Evolutionary conservation across 2,797 vertebrate species (phyloP).

Genomic region (Valencia hispanica): DNA sequence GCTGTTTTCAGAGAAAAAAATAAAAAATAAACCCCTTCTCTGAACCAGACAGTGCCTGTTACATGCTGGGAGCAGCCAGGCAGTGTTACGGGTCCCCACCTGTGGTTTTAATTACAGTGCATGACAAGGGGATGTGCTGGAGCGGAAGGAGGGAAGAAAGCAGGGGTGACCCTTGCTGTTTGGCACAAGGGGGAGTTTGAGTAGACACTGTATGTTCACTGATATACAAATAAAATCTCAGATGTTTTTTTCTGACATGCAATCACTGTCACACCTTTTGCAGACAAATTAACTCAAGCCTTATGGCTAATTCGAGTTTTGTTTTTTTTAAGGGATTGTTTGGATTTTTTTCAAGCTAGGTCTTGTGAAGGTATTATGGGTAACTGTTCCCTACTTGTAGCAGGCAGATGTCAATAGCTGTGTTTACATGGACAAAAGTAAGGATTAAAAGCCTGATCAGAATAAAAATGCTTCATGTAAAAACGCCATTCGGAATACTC

Average conservation of each 20-base stretch:
- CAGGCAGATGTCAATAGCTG: not conserved
- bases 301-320: constrained; percentile 14
- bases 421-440: too few relatives aligned
- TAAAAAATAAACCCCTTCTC: constrained; percentile 68
- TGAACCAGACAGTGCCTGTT: constrained; percentile 84
- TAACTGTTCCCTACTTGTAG: not conserved
- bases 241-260: not conserved
- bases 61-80: constrained; percentile 78
- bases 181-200: constrained; percentile 6
- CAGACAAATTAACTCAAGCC: not conserved
- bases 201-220: constrained; percentile 25
- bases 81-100: constrained; percentile 78
- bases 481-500: too few relatives aligned
- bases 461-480: too few relatives aligned
- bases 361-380: not conserved
- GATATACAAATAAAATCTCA: constrained; percentile 35
- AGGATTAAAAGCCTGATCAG: too few relatives aligned
- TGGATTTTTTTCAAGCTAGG: not conserved
- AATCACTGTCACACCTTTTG: not conserved
- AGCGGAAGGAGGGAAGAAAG: constrained; percentile 69
- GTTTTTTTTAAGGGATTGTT: constrained; percentile 32
- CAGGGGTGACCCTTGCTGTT: constrained; percentile 75
- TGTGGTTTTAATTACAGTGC: constrained; percentile 85
- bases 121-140: constrained; percentile 70
- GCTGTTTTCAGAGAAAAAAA: constrained; percentile 62